phyloP scores from a whole-genome alignment of 2,888 invertebrate species.

The Dicranocentrus wangi region DNA sequence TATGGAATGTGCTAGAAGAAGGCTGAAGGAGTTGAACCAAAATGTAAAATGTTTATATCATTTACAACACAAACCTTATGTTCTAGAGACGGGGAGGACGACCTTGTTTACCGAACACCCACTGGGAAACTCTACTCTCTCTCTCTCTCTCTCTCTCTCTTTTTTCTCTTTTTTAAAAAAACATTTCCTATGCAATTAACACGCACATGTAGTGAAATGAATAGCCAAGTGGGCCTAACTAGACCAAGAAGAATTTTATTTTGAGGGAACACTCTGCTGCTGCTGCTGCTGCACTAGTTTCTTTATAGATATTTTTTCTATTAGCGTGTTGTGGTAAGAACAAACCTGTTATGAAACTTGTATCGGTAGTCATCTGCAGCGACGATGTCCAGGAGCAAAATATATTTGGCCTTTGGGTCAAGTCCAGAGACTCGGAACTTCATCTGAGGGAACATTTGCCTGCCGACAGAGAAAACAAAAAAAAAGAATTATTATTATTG shows the following conservation, averaged over 20 bases:
- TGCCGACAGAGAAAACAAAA: slow-evolving; percentile 77
- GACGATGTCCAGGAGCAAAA: slow-evolving; percentile 98
- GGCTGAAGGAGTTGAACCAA: no score
- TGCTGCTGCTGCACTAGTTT: no score
- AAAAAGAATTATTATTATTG: slow-evolving; percentile 43
- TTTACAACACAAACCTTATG: not conserved
- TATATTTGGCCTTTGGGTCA: slow-evolving; percentile 99
- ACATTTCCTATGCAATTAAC: slow-evolving; percentile 51
- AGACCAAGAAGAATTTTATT: no score
- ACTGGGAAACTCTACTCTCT: slow-evolving; percentile 51
- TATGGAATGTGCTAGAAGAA: slow-evolving; percentile 15
- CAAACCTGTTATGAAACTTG: slow-evolving; percentile 95
- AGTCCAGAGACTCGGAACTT: slow-evolving; percentile 98
- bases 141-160: no score
- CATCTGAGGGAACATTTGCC: slow-evolving; percentile 99
- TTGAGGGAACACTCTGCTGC: not conserved
- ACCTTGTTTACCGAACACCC: slow-evolving; percentile 54
- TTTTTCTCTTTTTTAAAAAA: slow-evolving; percentile 7
- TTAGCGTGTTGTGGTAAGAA: slow-evolving; percentile 4
- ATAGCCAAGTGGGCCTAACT: no score
- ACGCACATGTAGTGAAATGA: slow-evolving; percentile 75
- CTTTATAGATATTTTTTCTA: no score
- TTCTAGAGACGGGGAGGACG: slow-evolving; percentile 8
- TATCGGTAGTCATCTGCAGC: slow-evolving; percentile 99
- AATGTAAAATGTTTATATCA: no score